phyloP scores from a whole-genome alignment of 2,797 vertebrate genomes.

The Lagodon rhomboides region DNA sequence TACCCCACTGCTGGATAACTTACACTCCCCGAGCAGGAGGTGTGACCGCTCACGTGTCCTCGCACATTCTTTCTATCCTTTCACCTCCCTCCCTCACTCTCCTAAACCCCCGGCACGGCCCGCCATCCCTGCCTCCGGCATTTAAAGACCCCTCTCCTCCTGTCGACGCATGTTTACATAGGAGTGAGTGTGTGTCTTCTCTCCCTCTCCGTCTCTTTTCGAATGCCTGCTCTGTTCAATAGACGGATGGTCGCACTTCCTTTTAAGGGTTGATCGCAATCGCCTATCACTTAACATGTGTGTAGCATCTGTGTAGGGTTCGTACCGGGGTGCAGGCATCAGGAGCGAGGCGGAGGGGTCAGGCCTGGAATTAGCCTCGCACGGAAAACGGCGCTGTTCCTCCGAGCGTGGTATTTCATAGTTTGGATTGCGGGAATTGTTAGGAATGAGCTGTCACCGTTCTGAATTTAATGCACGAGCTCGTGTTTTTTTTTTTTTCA shows the following conservation, averaged over 20 bases:
- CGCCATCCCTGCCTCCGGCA: slow-evolving; percentile 47
- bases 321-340: slow-evolving; percentile 50
- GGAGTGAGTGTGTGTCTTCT: slow-evolving; percentile 77
- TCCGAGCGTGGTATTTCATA: slow-evolving; percentile 55
- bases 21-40: slow-evolving; percentile 34
- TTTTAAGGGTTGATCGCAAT: slow-evolving; percentile 86
- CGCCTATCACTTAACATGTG: slow-evolving; percentile 76
- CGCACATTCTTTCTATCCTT: slow-evolving; percentile 57
- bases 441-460: slow-evolving; percentile 67
- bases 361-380: slow-evolving; percentile 57
- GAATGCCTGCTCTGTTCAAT: slow-evolving; percentile 79
- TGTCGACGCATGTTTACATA: slow-evolving; percentile 82
- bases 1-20: slow-evolving; percentile 45
- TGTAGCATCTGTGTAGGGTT: slow-evolving; percentile 72
- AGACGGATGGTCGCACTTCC: slow-evolving; percentile 81
- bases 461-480: slow-evolving; percentile 52
- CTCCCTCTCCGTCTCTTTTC: slow-evolving; percentile 72
- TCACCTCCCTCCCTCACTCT: slow-evolving; percentile 20
- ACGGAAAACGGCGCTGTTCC: slow-evolving; percentile 52
- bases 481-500: neutral
- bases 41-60: slow-evolving; percentile 43
- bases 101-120: slow-evolving; percentile 36
- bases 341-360: slow-evolving; percentile 53
- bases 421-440: slow-evolving; percentile 73
- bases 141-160: slow-evolving; percentile 67